Percentiles rank a stretch among this genome's conserved stretches.
Evolutionary conservation across 2,797 vertebrate species (phyloP).

Genomic region (Smutsia gigantea): DNA sequence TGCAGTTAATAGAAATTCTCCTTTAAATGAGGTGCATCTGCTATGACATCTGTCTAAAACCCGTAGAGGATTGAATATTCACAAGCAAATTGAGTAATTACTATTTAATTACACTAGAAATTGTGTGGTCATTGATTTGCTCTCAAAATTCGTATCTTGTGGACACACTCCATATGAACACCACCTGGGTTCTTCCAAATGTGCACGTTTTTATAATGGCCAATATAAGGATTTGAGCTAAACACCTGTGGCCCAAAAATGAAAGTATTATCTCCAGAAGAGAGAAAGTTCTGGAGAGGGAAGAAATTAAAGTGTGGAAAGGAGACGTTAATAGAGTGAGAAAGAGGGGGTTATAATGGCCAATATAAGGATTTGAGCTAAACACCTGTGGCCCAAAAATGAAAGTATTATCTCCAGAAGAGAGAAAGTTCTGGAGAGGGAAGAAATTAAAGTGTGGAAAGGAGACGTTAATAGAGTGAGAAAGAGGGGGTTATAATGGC

Average conservation of each 20-base stretch:
- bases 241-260: not conserved
- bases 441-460: not conserved
- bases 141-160: conserved; percentile 64
- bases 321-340: not conserved
- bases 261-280: conserved; percentile 13
- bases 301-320: not conserved
- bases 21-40: conserved; percentile 62
- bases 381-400: not conserved
- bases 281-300: not conserved
- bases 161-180: conserved; percentile 44
- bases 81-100: conserved; percentile 73
- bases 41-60: conserved; percentile 63
- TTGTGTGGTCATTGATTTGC: conserved; percentile 51
- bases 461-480: not conserved
- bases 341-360: not conserved
- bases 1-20: conserved; percentile 62
- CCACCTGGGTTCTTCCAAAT: conserved; percentile 57
- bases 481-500: not conserved
- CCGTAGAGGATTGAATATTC: conserved; percentile 43
- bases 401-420: conserved; percentile 13
- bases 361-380: not conserved
- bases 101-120: conserved; percentile 69
- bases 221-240: not conserved
- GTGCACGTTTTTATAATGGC: not conserved
- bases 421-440: not conserved